Evolutionary conservation across 2,888 invertebrate genomes (phyloP), one percentile per base, ranked within the genome.

Genomic region (Arenicola marina): DNA sequence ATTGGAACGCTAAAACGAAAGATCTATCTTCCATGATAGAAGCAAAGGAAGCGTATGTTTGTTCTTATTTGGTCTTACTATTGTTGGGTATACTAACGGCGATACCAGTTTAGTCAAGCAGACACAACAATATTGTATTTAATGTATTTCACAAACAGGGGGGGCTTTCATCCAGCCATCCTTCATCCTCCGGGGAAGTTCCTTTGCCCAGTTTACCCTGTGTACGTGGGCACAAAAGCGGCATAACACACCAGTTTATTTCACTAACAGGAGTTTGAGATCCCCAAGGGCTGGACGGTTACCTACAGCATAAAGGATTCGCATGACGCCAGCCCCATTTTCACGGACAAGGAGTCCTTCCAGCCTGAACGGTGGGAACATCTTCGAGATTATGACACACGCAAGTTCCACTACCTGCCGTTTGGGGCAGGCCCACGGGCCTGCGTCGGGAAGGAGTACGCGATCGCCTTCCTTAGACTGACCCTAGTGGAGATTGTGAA

Each of bases 281-380:
- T 48, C 15, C 48, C 48, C 18, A 48, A 48, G 26, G 26, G 24
- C 48, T 48, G 48, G 48, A 48, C 48, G 48, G 24, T 48, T n/a
- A 48, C 48, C 15, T 48, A 48, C 48, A 48, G 48, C 48, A 48
- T 48, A 11, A 11, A 48, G 48, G 15, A 24, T 24, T 7, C 24
- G n/a, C 48, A 48, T 24, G 48, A 48, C 18, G 48, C 7, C 48
- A 21, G n/a, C 48, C 18, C 11, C 26, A 21, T 48, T 11, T 11
- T 48, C 48, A 48, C 15, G 18, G n/a, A 48, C 26, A n/a, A n/a
- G n/a, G n/a, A n/a, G n/a, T n/a, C n/a, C n/a, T 48, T 48, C 48
- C 11, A n/a, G 7, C 48, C 48, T 7, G 26, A 24, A 11, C 15
- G 26, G n/a, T 48, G 48, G 48, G 48, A 48, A 7, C 7, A 11